Percentiles rank a stretch among this genome's conserved stretches.
phyloP scores from a whole-genome alignment of 2,888 invertebrate species.

The Zaprionus lineosus region DNA sequence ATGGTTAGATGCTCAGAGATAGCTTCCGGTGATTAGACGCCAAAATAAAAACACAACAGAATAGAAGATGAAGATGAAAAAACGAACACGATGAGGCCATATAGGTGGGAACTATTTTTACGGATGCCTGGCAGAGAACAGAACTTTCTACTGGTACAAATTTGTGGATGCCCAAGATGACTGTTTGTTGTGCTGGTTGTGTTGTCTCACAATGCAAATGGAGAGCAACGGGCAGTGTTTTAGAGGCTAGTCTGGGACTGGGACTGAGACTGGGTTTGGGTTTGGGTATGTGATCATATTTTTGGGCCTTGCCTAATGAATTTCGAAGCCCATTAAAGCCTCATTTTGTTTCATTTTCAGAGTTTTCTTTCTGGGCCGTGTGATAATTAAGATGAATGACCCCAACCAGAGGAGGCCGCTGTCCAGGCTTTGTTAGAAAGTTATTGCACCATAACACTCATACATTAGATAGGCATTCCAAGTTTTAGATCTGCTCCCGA shows the following conservation, averaged over 20 bases:
- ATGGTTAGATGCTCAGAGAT: conserved; percentile 52
- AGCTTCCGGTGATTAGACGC: conserved; percentile 73
- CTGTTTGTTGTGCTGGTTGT: conserved; percentile 27
- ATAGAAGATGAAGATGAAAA: conserved; percentile 13
- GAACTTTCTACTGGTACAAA: conserved; percentile 58
- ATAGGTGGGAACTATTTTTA: conserved; percentile 71
- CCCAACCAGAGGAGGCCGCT: conserved; percentile 16
- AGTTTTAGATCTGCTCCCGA: conserved; percentile 16
- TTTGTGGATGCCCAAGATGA: conserved; percentile 29
- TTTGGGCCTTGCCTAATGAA: conserved; percentile 57
- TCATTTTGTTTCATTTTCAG: conserved; percentile 53
- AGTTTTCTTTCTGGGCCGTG: conserved; percentile 56
- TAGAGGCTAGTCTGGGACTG: conserved; percentile 39
- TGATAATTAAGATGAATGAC: conserved; percentile 79
- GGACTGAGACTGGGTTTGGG: too few species aligned
- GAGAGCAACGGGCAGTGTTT: conserved; percentile 57
- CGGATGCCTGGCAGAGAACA: conserved; percentile 35
- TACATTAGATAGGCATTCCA: conserved; percentile 26
- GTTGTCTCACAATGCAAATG: conserved; percentile 62
- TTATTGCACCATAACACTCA: conserved; percentile 70
- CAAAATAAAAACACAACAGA: conserved; percentile 29
- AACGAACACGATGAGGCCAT: conserved; percentile 43
- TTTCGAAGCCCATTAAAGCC: conserved; percentile 56
- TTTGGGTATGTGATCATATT: conserved; percentile 52
- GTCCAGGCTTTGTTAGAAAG: conserved; percentile 57